Conservation (phyloP, 2,113 vertebrate genomes). For the Dendropsophus ebraccatus region DNA sequence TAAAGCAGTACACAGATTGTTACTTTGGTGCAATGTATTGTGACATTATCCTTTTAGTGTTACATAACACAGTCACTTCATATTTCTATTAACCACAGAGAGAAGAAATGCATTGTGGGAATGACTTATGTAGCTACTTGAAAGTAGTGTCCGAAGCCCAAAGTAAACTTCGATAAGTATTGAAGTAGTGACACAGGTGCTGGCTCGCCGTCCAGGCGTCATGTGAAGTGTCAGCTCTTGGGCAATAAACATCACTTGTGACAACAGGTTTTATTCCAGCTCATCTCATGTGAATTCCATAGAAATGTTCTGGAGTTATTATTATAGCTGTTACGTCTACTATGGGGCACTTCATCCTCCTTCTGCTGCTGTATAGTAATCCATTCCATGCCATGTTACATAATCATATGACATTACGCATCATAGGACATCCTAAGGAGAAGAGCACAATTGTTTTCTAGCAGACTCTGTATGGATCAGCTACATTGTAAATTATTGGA, state of each 20-base stretch:
- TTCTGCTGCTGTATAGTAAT: too few species aligned
- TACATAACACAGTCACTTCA: not conserved
- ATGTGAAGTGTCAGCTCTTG: conserved; percentile 18
- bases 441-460: too few species aligned
- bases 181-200: not conserved
- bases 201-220: conserved; percentile 12
- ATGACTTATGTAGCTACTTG: not conserved
- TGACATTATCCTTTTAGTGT: not conserved
- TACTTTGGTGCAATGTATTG: not conserved
- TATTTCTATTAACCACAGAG: not conserved
- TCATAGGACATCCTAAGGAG: too few species aligned
- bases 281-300: not conserved
- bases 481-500: too few species aligned
- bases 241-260: conserved; percentile 7
- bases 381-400: too few species aligned
- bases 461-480: too few species aligned
- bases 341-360: too few species aligned
- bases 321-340: too few species aligned
- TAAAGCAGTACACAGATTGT: not conserved
- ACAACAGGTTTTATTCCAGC: not conserved
- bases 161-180: not conserved
- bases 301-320: not conserved
- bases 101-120: not conserved
- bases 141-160: not conserved
- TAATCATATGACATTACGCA: too few species aligned